Evolutionary conservation across 2,888 invertebrate genomes (phyloP), one percentile per base, ranked within the genome.

Genomic region (Abscondita cerata): DNA sequence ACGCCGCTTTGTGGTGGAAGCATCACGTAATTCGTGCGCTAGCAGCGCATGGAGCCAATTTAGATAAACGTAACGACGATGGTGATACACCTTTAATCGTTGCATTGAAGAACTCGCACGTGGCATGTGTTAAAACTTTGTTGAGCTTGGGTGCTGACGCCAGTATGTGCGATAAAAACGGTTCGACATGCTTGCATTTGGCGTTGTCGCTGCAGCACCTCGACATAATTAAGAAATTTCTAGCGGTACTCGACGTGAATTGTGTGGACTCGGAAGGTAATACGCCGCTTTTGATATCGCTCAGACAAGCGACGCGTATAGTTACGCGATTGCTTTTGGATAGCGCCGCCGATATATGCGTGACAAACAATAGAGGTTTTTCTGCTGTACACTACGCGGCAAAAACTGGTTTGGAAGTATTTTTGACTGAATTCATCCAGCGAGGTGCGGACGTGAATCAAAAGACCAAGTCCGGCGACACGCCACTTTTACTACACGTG

Each of bases 241-340:
- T 41, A 15, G 13, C 16, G 4, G 41, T 15, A 4, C 11, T 41
- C 4, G 41, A 41, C 16, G 11, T 41, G 13, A 41, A 41, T 13
- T 16, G 8, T 16, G n/a, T 4, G 16, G 41, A 41, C 11, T 16
- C 13, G 13, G 13, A 41, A 16, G 41, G 41, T 8, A 41, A 13
- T 15, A 55, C 55, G n/a, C 18, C 46, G 3, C 47, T 55, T 36
- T 18, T 36, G 18, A 4, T 55, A 11, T 46, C 36, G 1, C 9
- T 47, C 2, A 8, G 19, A 2, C 13, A n/a, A 2, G 9, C 5
- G 11, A 9, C 9, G 11, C 9, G 11, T 1, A 1, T 15, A 6
- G 20, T 15, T 4, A n/a, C 20, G 1, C 25, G 41, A 8, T 12
- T 41, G 12, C 8, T 52, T 1, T 20, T 41, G 8, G 1, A 5